These are phyloP conservation scores for Pholis gunnellus DNA, from an alignment of 2,113 vertebrate genomes.

Conservation along the genomic window DNA sequence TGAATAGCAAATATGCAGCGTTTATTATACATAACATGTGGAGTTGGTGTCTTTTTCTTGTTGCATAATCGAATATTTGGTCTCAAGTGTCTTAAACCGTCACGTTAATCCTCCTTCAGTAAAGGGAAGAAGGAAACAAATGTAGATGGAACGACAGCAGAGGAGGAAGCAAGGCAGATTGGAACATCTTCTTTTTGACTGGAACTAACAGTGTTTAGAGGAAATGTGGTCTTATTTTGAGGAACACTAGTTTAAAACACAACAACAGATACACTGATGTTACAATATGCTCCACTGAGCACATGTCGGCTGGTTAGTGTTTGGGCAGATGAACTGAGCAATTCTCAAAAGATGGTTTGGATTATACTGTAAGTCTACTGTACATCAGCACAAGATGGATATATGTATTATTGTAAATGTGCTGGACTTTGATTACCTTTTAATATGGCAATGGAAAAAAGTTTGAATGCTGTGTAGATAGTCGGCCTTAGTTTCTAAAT, in stretches of 20 bases:
- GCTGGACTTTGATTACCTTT: neutral
- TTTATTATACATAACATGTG: neutral
- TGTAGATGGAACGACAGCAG: neutral
- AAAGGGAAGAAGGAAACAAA: conserved; percentile 21
- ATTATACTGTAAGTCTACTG: too few species aligned
- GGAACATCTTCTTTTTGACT: conserved; percentile 49
- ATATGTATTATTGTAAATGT: neutral
- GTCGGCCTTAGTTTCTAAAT: neutral
- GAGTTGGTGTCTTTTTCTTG: neutral
- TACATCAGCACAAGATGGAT: too few species aligned
- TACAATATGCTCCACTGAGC: neutral
- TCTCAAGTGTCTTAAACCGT: conserved; percentile 4
- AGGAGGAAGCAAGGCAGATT: conserved; percentile 9
- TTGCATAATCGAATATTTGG: neutral
- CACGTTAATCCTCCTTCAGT: neutral
- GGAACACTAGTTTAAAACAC: conserved; percentile 18
- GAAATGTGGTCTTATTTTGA: conserved; percentile 43
- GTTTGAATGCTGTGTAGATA: too few species aligned
- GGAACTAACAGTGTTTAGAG: conserved; percentile 29
- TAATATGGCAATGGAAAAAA: too few species aligned
- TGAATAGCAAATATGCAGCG: neutral
- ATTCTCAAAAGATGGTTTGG: too few species aligned
- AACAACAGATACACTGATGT: neutral
- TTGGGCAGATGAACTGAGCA: neutral
- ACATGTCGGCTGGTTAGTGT: neutral